Conservation (phyloP, 2,113 vertebrate genomes). For the Camelus dromedarius region DNA sequence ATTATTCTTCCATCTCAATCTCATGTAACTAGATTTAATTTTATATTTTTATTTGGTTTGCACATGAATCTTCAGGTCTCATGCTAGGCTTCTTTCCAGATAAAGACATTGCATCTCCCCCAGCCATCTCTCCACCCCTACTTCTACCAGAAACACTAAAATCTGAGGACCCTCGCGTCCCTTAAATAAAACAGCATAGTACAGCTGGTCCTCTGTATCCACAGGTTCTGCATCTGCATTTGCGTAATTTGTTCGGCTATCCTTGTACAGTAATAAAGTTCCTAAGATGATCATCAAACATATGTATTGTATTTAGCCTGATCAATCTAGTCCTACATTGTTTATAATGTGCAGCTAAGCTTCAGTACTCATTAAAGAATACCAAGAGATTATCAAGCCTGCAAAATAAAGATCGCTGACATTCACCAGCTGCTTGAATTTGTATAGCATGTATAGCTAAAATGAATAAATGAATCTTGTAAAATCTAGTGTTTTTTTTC, state of each 20-base stretch:
- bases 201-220: not conserved
- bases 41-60: conserved; percentile 27
- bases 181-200: not conserved
- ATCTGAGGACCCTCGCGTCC: not conserved
- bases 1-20: not conserved
- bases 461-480: conserved; percentile 30
- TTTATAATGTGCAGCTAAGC: not conserved
- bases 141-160: not conserved
- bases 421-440: not conserved
- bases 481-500: not conserved
- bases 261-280: not conserved
- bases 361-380: not conserved
- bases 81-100: conserved; percentile 4
- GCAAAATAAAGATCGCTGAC: not conserved
- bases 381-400: not conserved
- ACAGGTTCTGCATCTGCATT: not conserved
- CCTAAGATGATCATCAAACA: not conserved
- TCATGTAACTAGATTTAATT: not conserved
- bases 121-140: not conserved
- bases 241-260: not conserved
- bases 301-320: not conserved
- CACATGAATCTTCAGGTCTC: not conserved
- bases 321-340: not conserved
- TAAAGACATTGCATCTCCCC: not conserved
- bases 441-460: not conserved